Conservation (phyloP, 2,888 invertebrate species). For the Calameuta idolon region DNA sequence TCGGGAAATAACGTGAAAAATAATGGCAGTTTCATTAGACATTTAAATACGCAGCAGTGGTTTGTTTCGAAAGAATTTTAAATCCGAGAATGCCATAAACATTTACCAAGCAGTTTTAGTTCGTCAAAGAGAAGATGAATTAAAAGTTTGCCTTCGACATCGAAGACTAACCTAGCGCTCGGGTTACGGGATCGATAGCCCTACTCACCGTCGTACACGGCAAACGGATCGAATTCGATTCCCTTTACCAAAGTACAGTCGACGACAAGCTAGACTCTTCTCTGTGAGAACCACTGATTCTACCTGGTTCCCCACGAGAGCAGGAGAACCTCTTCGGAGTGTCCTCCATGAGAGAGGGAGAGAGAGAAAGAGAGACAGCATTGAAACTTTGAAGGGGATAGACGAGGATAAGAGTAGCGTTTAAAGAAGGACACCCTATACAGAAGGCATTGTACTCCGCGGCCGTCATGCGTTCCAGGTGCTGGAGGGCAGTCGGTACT, state of each 20-base stretch:
- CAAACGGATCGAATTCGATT: neutral
- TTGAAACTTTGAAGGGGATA: neutral
- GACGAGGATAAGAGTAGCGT: conserved; percentile 17
- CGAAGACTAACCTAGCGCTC: neutral
- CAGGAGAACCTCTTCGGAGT: conserved; percentile 14
- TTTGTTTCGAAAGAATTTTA: neutral
- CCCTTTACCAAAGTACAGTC: neutral
- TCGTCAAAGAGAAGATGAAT: neutral
- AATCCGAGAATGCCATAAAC: neutral
- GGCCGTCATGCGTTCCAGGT: conserved; percentile 52
- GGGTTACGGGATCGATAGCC: neutral
- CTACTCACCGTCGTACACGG: neutral
- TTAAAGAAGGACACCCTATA: conserved; percentile 47
- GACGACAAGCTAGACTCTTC: conserved; percentile 2
- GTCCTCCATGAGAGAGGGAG: conserved; percentile 25
- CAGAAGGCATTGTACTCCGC: conserved; percentile 54
- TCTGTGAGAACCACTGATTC: conserved; percentile 30
- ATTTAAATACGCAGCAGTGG: neutral
- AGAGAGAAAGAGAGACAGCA: conserved; percentile 22
- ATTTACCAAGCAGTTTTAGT: neutral
- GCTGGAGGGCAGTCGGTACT: conserved; percentile 44
- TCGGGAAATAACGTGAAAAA: neutral
- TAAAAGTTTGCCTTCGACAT: neutral
- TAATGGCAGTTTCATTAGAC: neutral
- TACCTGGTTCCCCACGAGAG: conserved; percentile 13